Conservation (phyloP, 2,797 vertebrate species). For the Betta splendens region DNA sequence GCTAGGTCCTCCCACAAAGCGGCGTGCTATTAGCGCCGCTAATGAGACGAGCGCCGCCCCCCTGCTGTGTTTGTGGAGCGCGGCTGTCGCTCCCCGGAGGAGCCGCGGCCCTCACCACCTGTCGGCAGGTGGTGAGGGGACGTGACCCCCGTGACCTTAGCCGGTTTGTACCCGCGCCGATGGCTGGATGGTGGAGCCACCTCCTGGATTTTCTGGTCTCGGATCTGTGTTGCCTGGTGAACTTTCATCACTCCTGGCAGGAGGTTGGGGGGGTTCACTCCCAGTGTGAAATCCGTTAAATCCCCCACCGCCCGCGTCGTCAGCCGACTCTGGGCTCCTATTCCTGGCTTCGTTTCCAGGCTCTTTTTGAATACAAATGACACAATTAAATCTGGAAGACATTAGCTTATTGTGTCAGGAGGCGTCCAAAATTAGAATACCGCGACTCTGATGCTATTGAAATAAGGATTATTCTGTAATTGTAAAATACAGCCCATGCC, state of each 20-base stretch:
- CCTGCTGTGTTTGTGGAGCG: constrained; percentile 41
- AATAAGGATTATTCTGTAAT: constrained; percentile 56
- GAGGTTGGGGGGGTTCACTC: constrained; percentile 24
- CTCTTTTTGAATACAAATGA: constrained; percentile 66
- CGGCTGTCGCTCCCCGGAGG: constrained; percentile 67
- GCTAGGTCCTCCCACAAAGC: constrained; percentile 45
- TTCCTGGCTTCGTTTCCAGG: constrained; percentile 37
- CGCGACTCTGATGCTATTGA: constrained; percentile 45
- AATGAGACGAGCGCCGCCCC: constrained; percentile 48
- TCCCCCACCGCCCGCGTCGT: constrained; percentile 45
- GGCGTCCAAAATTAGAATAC: constrained; percentile 54
- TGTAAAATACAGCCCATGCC: constrained; percentile 27
- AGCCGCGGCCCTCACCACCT: constrained; percentile 53
- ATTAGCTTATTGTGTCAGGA: constrained; percentile 67
- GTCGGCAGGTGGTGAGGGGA: constrained; percentile 38
- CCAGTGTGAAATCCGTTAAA: constrained; percentile 46
- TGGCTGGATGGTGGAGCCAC: constrained; percentile 1
- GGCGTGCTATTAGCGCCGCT: constrained; percentile 48
- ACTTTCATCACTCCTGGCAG: constrained; percentile 47
- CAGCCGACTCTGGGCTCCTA: constrained; percentile 25
- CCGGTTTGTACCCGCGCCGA: constrained; percentile 10
- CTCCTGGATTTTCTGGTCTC: no score
- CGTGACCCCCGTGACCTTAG: constrained; percentile 32
- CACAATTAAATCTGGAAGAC: constrained; percentile 64
- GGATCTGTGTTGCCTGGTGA: constrained; percentile 24